phyloP scores from a whole-genome alignment of 1,140 invertebrate species.

The Littorina saxatilis region DNA sequence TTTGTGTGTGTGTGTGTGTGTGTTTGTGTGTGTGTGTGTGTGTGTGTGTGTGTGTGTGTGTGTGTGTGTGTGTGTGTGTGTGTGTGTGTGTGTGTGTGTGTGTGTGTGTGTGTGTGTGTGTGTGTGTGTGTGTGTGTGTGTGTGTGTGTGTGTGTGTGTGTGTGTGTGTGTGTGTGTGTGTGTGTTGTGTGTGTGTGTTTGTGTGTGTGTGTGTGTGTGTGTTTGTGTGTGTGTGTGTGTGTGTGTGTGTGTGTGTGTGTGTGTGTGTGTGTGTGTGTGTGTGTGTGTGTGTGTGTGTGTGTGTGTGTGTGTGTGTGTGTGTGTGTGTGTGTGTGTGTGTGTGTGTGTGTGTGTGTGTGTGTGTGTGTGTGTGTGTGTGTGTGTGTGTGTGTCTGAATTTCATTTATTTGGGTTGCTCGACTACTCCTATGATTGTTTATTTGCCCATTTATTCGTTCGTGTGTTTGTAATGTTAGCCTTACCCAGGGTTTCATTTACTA shows the following conservation, averaged over 20 bases:
- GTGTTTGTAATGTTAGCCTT: no score
- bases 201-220: no score
- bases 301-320: not conserved
- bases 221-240: no score
- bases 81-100: slow-evolving; percentile 8
- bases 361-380: not conserved
- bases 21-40: no score
- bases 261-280: not conserved
- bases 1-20: no score
- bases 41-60: slow-evolving; percentile 4
- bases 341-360: not conserved
- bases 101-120: not conserved
- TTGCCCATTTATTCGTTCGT: no score
- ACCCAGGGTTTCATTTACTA: no score
- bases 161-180: not conserved
- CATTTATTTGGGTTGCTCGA: no score
- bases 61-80: slow-evolving; percentile 16
- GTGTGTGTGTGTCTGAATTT: no score
- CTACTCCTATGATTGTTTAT: no score
- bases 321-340: slow-evolving; percentile 1
- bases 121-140: not conserved
- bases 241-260: not conserved
- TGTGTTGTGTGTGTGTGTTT: no score
- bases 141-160: not conserved
- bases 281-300: not conserved